Conservation (phyloP, 2,113 vertebrate genomes). For the Lanius ludovicianus region DNA sequence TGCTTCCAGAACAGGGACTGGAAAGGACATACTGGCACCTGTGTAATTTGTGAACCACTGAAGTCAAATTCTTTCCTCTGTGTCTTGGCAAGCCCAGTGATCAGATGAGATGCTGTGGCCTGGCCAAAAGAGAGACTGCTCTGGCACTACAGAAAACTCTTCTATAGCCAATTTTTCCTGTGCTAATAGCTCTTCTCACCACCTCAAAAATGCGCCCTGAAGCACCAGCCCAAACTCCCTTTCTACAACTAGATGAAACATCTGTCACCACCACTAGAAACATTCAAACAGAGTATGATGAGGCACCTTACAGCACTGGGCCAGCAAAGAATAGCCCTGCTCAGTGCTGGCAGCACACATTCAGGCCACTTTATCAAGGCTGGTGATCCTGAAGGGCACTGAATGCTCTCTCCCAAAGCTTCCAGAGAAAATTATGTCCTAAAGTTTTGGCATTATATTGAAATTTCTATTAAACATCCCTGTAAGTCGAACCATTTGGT, state of each 20-base stretch:
- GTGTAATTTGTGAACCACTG: constrained; percentile 31
- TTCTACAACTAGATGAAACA: neutral
- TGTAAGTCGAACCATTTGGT: neutral
- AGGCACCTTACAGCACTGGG: neutral
- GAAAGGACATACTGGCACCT: constrained; percentile 51
- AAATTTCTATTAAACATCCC: neutral
- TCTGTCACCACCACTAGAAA: neutral
- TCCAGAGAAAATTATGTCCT: neutral
- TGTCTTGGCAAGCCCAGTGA: constrained; percentile 23
- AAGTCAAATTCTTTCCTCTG: constrained; percentile 44
- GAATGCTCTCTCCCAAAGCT: neutral
- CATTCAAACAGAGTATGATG: neutral
- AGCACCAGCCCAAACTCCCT: neutral
- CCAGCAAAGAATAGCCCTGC: neutral
- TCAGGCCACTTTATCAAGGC: neutral
- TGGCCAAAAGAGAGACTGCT: constrained; percentile 10
- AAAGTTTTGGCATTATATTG: neutral
- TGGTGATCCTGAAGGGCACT: neutral
- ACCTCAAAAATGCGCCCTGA: neutral
- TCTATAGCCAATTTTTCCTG: neutral
- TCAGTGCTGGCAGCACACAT: neutral
- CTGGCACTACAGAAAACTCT: neutral
- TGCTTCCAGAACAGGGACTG: constrained; percentile 43
- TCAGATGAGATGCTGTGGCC: neutral
- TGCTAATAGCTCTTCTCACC: neutral